Evolutionary conservation across 2,888 invertebrate species (phyloP).

Genomic region (Thera obeliscata): DNA sequence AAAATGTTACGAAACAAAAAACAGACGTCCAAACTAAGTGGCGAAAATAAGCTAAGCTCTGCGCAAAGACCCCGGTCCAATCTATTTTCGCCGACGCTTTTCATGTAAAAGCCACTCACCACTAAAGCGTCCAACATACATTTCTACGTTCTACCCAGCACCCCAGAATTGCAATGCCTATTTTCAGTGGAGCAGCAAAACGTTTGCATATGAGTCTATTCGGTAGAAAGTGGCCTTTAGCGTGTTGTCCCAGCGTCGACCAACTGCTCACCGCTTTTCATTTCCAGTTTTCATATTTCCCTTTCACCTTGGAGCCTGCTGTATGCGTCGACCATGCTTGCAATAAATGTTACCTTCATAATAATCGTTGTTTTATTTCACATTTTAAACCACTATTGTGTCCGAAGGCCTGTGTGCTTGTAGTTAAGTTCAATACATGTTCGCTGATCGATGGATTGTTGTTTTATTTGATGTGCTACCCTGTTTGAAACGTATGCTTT

Average conservation of each 20-base stretch:
- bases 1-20: slow-evolving; percentile 45
- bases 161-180: background rate
- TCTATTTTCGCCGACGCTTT: slow-evolving; percentile 55
- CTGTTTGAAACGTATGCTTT: slow-evolving; percentile 44
- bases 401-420: slow-evolving; percentile 47
- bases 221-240: slow-evolving; percentile 33
- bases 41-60: slow-evolving; percentile 51
- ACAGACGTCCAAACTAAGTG: slow-evolving; percentile 46
- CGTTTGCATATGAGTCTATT: slow-evolving; percentile 13
- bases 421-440: slow-evolving; percentile 44
- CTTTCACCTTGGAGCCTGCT: slow-evolving; percentile 57
- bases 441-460: slow-evolving; percentile 54
- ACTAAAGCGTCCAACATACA: slow-evolving; percentile 9
- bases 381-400: slow-evolving; percentile 53
- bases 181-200: background rate
- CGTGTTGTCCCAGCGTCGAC: slow-evolving; percentile 60
- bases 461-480: slow-evolving; percentile 69
- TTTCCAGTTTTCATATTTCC: slow-evolving; percentile 63
- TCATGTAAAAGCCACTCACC: slow-evolving; percentile 42
- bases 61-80: slow-evolving; percentile 56
- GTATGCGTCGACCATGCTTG: slow-evolving; percentile 60
- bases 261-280: slow-evolving; percentile 64
- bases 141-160: background rate
- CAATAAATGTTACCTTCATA: slow-evolving; percentile 76
- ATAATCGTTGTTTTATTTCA: slow-evolving; percentile 78